Base-by-base conservation (phyloP, 2,113 vertebrate genomes). In the Taurulus bubalis region DNA sequence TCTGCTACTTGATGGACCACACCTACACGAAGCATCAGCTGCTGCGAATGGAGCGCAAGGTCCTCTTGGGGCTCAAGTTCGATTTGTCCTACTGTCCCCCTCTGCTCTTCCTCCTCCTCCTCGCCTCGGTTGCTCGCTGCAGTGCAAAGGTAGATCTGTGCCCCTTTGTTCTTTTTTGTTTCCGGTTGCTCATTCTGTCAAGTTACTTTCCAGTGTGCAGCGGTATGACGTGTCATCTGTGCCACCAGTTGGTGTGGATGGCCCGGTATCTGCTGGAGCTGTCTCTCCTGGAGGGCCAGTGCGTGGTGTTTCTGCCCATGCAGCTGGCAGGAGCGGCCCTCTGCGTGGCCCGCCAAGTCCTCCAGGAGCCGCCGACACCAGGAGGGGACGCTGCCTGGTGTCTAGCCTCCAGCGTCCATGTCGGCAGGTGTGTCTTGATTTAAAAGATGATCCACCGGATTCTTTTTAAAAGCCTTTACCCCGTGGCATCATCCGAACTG, bases 201-300 rank as follows among this genome's bases (percentile, higher is more conserved):
- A 20, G 28, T 51, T 45, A 2, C 34, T 5, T 15, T 56, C 16
- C 20, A 51, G 7, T n/a, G 7, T 30, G 15, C 10, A 20, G 9
- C 24, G 15, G 55, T 36, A 14, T 77, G 49, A 71, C 2, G 14
- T 71, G 2, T 81, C 4, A 0, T n/a, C 18, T 73, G 1, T 59
- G 4, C 22, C 53, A n/a, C 7, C 82, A 97, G 96, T 92, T 95
- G 77, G 80, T 85, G 70, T 94, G 94, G 60, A 93, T 97, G 85
- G 95, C 95, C 53, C 94, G 94, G n/a, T 97, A 97, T 71, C 95
- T 98, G 59, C 87, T 97, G 90, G 96, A 97, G 91, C 91, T 97
- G 16, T 96, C 95, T 6, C 93, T 97, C 24, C 80, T 96, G 67
- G 96, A 97, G 74, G 92, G 85, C 2, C 95, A 96, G 66, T 96